A percentile compares a stretch with the other conserved stretches of the same genome.
Evolutionary conservation across 2,888 invertebrate species (phyloP).

Genomic region (Ctena decussata): DNA sequence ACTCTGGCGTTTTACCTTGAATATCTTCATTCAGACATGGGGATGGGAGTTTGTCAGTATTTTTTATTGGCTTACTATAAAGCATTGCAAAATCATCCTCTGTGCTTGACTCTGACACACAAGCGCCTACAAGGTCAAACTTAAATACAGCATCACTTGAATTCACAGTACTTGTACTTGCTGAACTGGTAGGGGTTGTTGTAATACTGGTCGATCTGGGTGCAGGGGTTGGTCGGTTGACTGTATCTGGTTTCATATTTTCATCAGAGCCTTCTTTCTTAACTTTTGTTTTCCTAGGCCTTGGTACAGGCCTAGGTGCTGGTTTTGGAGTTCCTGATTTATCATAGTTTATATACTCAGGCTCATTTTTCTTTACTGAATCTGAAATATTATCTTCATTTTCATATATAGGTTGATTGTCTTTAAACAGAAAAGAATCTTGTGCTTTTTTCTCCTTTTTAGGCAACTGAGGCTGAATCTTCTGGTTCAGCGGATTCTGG

Average conservation of each 20-base stretch:
- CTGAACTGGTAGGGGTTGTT: background rate
- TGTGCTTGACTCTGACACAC: conserved; percentile 48
- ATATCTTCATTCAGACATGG: background rate
- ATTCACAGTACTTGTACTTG: background rate
- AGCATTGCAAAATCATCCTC: conserved; percentile 29
- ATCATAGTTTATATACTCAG: background rate
- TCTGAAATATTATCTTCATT: background rate
- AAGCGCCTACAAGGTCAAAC: conserved; percentile 35
- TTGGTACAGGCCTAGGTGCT: conserved; percentile 27
- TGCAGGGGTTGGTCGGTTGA: conserved; percentile 38
- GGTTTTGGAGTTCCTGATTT: conserved; percentile 29
- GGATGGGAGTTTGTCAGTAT: conserved; percentile 6
- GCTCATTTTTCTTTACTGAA: background rate
- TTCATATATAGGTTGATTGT: background rate
- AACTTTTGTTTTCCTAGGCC: conserved; percentile 17
- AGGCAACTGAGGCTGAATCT: conserved; percentile 24
- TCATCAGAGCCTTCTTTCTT: background rate
- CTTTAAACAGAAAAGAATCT: conserved; percentile 27
- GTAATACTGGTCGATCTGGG: conserved; percentile 8
- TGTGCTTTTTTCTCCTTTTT: conserved; percentile 27
- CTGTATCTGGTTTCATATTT: conserved; percentile 23
- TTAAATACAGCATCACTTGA: background rate
- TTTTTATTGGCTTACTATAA: conserved; percentile 31
- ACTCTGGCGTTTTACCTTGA: background rate
- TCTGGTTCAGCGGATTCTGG: background rate